phyloP scores from a whole-genome alignment of 2,113 vertebrate genomes.

The Hiodon alosoides region DNA sequence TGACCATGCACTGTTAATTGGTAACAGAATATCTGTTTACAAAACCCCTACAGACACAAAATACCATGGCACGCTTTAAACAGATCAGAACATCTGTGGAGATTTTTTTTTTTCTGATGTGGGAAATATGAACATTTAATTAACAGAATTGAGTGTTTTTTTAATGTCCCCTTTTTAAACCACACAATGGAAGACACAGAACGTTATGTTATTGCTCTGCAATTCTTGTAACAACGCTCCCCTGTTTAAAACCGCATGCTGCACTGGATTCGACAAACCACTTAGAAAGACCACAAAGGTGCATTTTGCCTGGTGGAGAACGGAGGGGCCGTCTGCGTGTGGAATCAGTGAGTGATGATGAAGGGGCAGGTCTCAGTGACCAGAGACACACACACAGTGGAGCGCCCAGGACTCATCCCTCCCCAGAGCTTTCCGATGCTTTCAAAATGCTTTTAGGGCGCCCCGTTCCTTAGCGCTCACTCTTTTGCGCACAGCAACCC shows the following conservation, averaged over 20 bases:
- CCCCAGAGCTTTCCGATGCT: neutral
- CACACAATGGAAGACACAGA: neutral
- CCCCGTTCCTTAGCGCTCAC: neutral
- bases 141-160: neutral
- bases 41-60: neutral
- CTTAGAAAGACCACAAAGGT: neutral
- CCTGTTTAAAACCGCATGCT: neutral
- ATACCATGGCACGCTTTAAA: conserved; percentile 6
- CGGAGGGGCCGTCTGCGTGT: neutral
- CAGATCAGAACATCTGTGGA: neutral
- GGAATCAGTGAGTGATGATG: neutral
- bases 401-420: too few relatives aligned
- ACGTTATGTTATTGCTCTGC: neutral
- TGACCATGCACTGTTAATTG: neutral
- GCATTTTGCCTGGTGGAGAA: neutral
- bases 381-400: neutral
- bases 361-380: neutral
- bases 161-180: neutral
- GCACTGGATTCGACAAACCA: neutral
- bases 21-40: neutral
- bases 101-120: neutral
- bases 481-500: neutral
- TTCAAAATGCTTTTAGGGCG: neutral
- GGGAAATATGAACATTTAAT: conserved; percentile 1
- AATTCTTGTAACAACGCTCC: neutral